A percentile compares a stretch with the other conserved stretches of the same genome.
These are phyloP conservation scores for Aphidius colemani DNA, from an alignment of 2,888 invertebrate genomes.

Conservation along the genomic window DNA sequence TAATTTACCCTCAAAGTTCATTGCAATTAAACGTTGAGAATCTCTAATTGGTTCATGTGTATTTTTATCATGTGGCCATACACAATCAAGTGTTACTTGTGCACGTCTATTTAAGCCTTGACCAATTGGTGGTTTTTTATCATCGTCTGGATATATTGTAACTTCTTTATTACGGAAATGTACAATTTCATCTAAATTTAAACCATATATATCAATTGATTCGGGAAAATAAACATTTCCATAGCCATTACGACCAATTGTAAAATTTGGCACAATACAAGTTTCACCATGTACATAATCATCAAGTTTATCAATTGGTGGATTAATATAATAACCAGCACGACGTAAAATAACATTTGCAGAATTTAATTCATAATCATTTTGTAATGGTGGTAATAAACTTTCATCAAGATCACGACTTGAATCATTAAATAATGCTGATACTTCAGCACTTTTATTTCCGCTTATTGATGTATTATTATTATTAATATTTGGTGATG, in stretches of 20 bases:
- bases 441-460: slow-evolving; percentile 16
- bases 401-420: slow-evolving; percentile 42
- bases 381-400: slow-evolving; percentile 36
- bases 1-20: slow-evolving; percentile 86
- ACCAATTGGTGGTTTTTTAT: slow-evolving; percentile 85
- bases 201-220: slow-evolving; percentile 79
- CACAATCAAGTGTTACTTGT: slow-evolving; percentile 88
- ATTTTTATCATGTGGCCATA: slow-evolving; percentile 91
- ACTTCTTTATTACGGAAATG: slow-evolving; percentile 94
- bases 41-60: slow-evolving; percentile 80
- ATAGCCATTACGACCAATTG: slow-evolving; percentile 86
- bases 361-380: slow-evolving; percentile 65
- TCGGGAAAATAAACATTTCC: slow-evolving; percentile 89
- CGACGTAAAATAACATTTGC: slow-evolving; percentile 79
- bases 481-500: slow-evolving; percentile 25
- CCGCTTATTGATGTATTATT: slow-evolving; percentile 35
- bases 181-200: slow-evolving; percentile 89
- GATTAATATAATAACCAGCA: slow-evolving; percentile 90
- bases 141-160: slow-evolving; percentile 90
- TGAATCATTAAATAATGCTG: slow-evolving; percentile 36
- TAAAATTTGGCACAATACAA: slow-evolving; percentile 84
- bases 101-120: slow-evolving; percentile 88
- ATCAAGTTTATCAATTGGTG: slow-evolving; percentile 79
- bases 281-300: slow-evolving; percentile 73
- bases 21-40: slow-evolving; percentile 73